Conservation (phyloP, 2,113 vertebrate genomes). For the Crotalus helleri region DNA sequence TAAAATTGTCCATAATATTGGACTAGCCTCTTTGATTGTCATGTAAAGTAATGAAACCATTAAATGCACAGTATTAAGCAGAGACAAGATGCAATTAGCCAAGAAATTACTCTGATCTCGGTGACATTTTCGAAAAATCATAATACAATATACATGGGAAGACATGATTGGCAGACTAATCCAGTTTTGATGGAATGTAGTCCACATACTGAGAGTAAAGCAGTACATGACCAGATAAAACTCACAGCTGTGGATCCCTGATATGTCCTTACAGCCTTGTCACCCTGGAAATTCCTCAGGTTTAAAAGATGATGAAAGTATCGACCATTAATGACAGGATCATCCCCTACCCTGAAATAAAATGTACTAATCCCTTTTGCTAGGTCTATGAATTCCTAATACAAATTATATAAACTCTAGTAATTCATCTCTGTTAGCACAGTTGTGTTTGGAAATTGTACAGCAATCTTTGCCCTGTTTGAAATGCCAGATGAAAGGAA, state of each 20-base stretch:
- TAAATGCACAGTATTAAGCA: conserved; percentile 96
- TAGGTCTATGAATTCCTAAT: conserved; percentile 99
- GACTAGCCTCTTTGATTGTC: conserved; percentile 81
- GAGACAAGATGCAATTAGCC: conserved; percentile 99
- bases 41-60: conserved; percentile 94
- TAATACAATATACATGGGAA: conserved; percentile 92
- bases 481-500: conserved; percentile 91
- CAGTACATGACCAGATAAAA: conserved; percentile 92
- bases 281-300: conserved; percentile 97
- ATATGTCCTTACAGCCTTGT: conserved; percentile 97
- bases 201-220: conserved; percentile 87
- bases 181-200: conserved; percentile 95
- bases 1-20: conserved; percentile 70
- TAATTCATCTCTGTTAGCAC: conserved; percentile 99
- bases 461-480: conserved; percentile 87
- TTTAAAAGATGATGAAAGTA: conserved; percentile 99
- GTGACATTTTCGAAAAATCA: conserved; percentile 99
- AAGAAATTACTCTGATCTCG: conserved; percentile 99
- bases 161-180: conserved; percentile 99
- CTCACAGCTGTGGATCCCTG: conserved; percentile 98
- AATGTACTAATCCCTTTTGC: conserved; percentile 99
- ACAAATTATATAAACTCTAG: conserved; percentile 99
- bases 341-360: conserved; percentile 99
- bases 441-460: conserved; percentile 98
- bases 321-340: conserved; percentile 99